Evolutionary conservation across 2,113 vertebrate species (phyloP), one percentile per base, ranked within the genome.

Genomic region (Upupa epops): DNA sequence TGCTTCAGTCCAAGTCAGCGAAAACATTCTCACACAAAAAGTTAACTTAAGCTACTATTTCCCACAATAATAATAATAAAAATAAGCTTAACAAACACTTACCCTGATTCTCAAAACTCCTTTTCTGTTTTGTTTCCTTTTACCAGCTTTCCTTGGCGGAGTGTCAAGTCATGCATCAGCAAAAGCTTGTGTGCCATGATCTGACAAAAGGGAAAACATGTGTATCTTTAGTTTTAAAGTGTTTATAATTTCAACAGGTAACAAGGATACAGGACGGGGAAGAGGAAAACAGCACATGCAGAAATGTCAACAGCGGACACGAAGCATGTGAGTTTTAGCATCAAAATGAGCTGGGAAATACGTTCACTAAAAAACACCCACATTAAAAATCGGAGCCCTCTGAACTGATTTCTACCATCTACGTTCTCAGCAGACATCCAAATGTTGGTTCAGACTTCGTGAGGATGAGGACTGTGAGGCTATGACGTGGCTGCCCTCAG

Each of bases 1-100:
- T 90, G 68, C 31, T 76, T 9, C 6, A 4, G 22, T 92, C 86
- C 74, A 96, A 92, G 86, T 88, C 94, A 96, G 89, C 91, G 93
- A 83, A 95, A 91, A 92, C 80, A 92, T 94, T 92, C 95, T 95
- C 94, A 95, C 90, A 94, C 73, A 89, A 74, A 94, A 95, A 95
- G 92, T 91, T 92, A 94, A 78, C 86, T 88, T 64, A 94, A 93
- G 92, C 61, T 96, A 80, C 86, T 80, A 49, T 95, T 95, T 90
- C 94, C 90, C 91, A 74, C 92, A 95, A 91, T 37, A 95, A 96
- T 36, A 87, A 94, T 71, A 93, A 81, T 34, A 95, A 94, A 93
- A 94, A 93, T 87, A 89, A 93, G 94, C 94, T 96, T 90, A 95
- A 92, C 42, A 63, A 94, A 93, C 93, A 92, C 55, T 91, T 74